Conservation (phyloP, 2,113 vertebrate genomes). For the Hoplias malabaricus region DNA sequence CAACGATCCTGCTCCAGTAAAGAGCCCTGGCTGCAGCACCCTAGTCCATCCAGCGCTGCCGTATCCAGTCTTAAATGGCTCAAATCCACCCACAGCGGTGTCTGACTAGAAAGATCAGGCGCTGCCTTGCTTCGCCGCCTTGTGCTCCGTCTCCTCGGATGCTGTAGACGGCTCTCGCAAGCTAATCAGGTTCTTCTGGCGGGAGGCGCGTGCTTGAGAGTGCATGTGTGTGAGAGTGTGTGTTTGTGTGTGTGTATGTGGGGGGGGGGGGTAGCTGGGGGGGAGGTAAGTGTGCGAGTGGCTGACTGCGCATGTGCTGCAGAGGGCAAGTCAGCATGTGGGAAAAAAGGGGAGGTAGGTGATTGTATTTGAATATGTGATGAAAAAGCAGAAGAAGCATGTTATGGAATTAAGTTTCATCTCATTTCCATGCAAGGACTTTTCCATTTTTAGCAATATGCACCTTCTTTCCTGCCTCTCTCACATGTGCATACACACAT, state of each 20-base stretch:
- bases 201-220: slow-evolving; percentile 65
- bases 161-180: slow-evolving; percentile 75
- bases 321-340: slow-evolving; percentile 71
- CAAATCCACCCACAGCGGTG: slow-evolving; percentile 49
- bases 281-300: slow-evolving; percentile 40
- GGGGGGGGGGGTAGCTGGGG: slow-evolving; percentile 38
- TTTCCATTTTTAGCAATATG: neutral
- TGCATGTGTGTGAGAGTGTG: slow-evolving; percentile 47
- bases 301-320: slow-evolving; percentile 69
- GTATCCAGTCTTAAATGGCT: slow-evolving; percentile 34
- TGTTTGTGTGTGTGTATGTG: slow-evolving; percentile 26
- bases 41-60: slow-evolving; percentile 43
- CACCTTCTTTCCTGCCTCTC: slow-evolving; percentile 30
- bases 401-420: neutral
- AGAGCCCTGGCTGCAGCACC: slow-evolving; percentile 18
- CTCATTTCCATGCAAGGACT: neutral
- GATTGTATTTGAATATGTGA: slow-evolving; percentile 33
- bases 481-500: slow-evolving; percentile 2
- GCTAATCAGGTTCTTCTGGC: slow-evolving; percentile 76
- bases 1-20: slow-evolving; percentile 53
- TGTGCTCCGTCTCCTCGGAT: slow-evolving; percentile 72
- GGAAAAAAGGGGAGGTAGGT: slow-evolving; percentile 42
- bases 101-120: slow-evolving; percentile 15
- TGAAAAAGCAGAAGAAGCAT: slow-evolving; percentile 55
- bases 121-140: slow-evolving; percentile 56